Evolutionary conservation across 2,113 vertebrate genomes (phyloP).

Genomic region (Synchiropus splendidus): DNA sequence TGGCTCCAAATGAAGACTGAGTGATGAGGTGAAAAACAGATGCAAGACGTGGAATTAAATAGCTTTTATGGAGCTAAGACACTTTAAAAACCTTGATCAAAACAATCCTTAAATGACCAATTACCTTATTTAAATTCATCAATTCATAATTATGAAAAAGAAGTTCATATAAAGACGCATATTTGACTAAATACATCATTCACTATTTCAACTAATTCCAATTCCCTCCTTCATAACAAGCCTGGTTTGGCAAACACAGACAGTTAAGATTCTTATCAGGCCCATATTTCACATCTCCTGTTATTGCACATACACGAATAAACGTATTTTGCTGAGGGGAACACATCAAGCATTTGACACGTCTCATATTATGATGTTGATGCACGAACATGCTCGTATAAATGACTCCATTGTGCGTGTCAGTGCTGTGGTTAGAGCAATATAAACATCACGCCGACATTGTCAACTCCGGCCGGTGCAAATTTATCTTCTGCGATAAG

Average conservation of each 20-base stretch:
- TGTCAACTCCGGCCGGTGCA: constrained; percentile 46
- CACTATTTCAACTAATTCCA: background rate
- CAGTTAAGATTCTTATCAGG: constrained; percentile 21
- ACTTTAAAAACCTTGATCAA: too few relatives aligned
- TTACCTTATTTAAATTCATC: too few relatives aligned
- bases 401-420: constrained; percentile 24
- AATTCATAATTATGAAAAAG: too few relatives aligned
- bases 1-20: too few relatives aligned
- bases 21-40: too few relatives aligned
- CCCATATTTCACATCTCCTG: constrained; percentile 18
- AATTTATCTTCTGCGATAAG: constrained; percentile 43
- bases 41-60: too few relatives aligned
- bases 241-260: constrained; percentile 7
- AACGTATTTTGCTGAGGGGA: constrained; percentile 17
- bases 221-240: background rate
- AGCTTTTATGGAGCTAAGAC: too few relatives aligned
- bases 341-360: constrained; percentile 1
- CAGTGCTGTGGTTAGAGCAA: constrained; percentile 45
- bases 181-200: too few relatives aligned
- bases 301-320: constrained; percentile 13
- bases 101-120: too few relatives aligned
- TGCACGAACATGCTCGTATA: background rate
- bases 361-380: constrained; percentile 1
- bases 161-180: too few relatives aligned
- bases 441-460: constrained; percentile 37